A percentile compares a stretch with the other conserved stretches of the same genome.
Conservation (phyloP, 1,140 invertebrate species). For the Drosophila nannoptera region DNA sequence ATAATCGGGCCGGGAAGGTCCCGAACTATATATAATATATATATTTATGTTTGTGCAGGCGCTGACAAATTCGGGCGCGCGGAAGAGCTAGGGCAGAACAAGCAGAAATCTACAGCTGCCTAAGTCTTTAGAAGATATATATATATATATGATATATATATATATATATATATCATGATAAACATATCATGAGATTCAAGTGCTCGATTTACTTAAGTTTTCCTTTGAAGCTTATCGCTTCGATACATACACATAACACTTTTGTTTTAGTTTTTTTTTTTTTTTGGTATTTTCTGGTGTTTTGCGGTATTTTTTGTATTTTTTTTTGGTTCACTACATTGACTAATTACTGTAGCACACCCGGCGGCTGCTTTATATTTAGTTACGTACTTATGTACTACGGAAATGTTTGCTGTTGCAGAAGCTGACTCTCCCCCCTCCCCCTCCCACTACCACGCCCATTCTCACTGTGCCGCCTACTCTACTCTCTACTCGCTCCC, state of each 20-base stretch:
- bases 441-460: background rate
- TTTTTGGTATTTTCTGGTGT: conserved; percentile 3
- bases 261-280: conserved; percentile 12
- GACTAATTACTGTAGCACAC: conserved; percentile 43
- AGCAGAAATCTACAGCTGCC: conserved; percentile 30
- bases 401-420: conserved; percentile 51
- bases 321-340: conserved; percentile 45
- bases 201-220: too few species aligned
- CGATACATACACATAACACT: conserved; percentile 20
- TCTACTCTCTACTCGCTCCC: background rate
- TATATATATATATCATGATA: too few species aligned
- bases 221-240: background rate
- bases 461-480: background rate
- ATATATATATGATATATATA: too few species aligned
- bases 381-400: conserved; percentile 54
- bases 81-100: background rate
- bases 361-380: conserved; percentile 28
- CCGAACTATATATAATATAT: background rate
- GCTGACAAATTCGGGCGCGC: conserved; percentile 1
- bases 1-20: too few species aligned
- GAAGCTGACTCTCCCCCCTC: conserved; percentile 13
- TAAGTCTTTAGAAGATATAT: too few species aligned
- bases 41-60: background rate
- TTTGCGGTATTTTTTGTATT: too few species aligned
- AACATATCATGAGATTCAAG: background rate